Base-by-base conservation (phyloP, 2,888 invertebrate species). In the Trisateles emortualis region DNA sequence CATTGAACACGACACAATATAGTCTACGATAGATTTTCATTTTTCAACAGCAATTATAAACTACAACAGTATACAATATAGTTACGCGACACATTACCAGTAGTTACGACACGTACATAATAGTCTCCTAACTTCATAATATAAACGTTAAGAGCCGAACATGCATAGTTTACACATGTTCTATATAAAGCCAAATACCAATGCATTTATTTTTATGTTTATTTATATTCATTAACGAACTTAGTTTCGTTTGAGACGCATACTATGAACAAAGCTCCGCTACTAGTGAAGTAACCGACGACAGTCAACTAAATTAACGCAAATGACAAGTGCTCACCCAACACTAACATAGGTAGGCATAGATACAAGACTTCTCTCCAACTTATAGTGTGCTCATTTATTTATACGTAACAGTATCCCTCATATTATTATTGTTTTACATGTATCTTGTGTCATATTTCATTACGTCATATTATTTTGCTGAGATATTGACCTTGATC, bases 161-260 rank as follows among this genome's bases (percentile, higher is more conserved):
- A 91, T 86, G 86, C 78, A 81, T 80, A 79, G 63, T 65, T 66
- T 81, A 84, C 81, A 81, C 88, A 90, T 88, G 91, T 89, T 88
- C 88, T 83, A 73, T 84, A 91, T 93, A 93, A 93, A 93, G 93
- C 93, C 93, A 92, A 91, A 88, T 93, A 93, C 93, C 93, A 93
- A 93, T 93, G 93, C 93, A 93, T 93, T 86, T 88, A 52, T 83
- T 83, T 26, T 69, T 83, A 75, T 81, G 88, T 88, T 89, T 88
- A 89, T 87, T 87, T 86, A 89, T 90, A 88, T 71, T 72, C 61
- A 62, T 68, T 64, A 68, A 60, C 68, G 54, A 72, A 72, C 56
- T 53, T 69, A 65, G 60, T 69, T 65, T 64, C 65, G 55, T 68
- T 58, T 68, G 72, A 72, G 72, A 72, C 59, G 63, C 65, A 56